These are phyloP conservation scores for Eupsilia transversa DNA, from an alignment of 2,888 invertebrate genomes.

Conservation along the genomic window DNA sequence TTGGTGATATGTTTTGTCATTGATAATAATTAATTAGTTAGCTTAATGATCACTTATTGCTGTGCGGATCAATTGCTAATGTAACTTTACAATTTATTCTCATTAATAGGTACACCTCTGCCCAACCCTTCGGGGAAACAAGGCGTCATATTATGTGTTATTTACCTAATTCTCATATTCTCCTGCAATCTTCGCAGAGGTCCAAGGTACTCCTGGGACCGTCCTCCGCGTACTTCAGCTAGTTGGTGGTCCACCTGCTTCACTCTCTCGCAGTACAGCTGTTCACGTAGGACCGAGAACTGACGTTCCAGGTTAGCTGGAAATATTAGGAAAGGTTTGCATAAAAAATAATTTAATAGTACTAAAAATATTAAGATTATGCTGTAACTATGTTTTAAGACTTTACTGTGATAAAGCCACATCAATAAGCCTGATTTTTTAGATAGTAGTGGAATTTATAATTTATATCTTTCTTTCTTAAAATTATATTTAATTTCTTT, in stretches of 20 bases:
- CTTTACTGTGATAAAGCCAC: background rate
- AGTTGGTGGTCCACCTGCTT: conserved; percentile 95
- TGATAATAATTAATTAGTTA: background rate
- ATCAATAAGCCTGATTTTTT: too few species aligned
- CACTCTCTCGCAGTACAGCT: conserved; percentile 96
- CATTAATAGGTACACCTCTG: too few species aligned
- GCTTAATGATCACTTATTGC: background rate
- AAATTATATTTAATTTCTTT: too few species aligned
- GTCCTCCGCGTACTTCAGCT: conserved; percentile 95
- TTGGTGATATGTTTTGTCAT: background rate
- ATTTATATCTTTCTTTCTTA: too few species aligned
- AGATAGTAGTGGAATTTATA: too few species aligned
- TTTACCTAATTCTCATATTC: conserved; percentile 92
- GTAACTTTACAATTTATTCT: background rate
- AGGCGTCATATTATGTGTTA: too few species aligned
- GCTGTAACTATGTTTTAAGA: background rate
- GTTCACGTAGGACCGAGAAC: conserved; percentile 96
- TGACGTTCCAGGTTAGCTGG: conserved; percentile 96
- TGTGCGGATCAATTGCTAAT: background rate
- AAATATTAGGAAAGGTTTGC: conserved; percentile 52
- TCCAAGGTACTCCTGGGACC: conserved; percentile 96
- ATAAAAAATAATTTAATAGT: background rate
- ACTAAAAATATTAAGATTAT: background rate
- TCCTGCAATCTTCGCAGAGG: conserved; percentile 96
- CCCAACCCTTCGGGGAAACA: too few species aligned